Evolutionary conservation across 1,140 invertebrate species (phyloP).

Genomic region (Littorina saxatilis): DNA sequence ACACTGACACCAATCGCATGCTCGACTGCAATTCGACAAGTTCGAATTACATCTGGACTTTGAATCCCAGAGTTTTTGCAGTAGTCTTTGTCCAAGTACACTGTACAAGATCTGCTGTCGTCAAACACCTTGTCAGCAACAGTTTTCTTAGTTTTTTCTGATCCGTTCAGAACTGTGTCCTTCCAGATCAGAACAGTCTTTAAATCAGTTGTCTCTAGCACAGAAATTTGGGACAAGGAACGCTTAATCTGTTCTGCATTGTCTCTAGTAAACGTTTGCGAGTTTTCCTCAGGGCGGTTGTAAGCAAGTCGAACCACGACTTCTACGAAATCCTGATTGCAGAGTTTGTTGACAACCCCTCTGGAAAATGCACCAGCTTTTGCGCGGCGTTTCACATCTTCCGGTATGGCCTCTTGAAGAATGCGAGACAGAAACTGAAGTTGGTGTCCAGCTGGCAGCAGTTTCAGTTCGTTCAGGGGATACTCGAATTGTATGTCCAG

Average conservation of each 20-base stretch:
- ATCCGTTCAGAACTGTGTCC: not conserved
- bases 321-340: conserved; percentile 32
- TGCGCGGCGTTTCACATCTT: not conserved
- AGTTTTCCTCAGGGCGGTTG: not conserved
- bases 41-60: not conserved
- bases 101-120: not conserved
- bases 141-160: not conserved
- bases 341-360: conserved; percentile 23
- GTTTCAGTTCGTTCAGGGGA: conserved; percentile 31
- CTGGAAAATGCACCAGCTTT: not conserved
- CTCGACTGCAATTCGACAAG: not conserved
- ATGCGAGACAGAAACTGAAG: conserved; percentile 53
- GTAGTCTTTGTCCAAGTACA: not conserved
- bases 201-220: not conserved
- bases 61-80: not conserved
- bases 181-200: conserved; percentile 6
- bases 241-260: conserved; percentile 7
- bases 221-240: not conserved
- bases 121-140: not conserved
- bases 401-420: conserved; percentile 49
- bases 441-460: conserved; percentile 45
- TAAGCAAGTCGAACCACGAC: conserved; percentile 35
- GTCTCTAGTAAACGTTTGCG: not conserved
- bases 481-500: conserved; percentile 36
- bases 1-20: not conserved